Evolutionary conservation across 2,797 vertebrate species (phyloP).

Genomic region (Florisuga fusca): DNA sequence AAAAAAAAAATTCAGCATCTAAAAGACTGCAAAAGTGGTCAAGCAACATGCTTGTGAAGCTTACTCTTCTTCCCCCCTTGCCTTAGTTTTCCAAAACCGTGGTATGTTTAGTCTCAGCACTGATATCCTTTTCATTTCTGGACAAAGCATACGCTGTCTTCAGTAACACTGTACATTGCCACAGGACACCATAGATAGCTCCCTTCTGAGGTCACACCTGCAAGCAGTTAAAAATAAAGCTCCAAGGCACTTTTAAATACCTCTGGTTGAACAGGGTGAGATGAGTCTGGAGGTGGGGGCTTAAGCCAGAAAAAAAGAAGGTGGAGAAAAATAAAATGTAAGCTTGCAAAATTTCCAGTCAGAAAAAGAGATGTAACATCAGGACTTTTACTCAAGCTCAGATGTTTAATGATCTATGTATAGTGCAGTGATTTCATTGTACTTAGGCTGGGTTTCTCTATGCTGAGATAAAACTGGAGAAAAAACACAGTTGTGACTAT

Average conservation of each 20-base stretch:
- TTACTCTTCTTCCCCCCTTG: neutral
- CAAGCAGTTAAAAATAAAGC: conserved; percentile 45
- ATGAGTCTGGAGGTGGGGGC: neutral
- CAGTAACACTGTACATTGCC: neutral
- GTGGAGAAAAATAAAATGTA: too few relatives aligned
- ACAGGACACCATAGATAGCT: neutral
- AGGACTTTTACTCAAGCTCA: fast-evolving
- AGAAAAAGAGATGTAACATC: neutral
- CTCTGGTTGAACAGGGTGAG: neutral
- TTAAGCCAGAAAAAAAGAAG: too few relatives aligned
- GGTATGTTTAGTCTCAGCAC: conserved; percentile 65
- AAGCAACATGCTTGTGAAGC: neutral
- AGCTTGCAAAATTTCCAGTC: neutral
- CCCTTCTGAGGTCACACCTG: neutral
- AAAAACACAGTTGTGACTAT: neutral
- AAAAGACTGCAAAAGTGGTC: neutral
- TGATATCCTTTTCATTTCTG: conserved; percentile 44
- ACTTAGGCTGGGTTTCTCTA: neutral
- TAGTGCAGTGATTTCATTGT: neutral
- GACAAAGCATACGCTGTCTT: conserved; percentile 49
- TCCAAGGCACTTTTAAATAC: conserved; percentile 3
- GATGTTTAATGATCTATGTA: neutral
- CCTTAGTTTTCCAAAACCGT: conserved; percentile 9
- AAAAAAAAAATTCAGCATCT: neutral
- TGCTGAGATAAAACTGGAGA: neutral